Percentiles rank a stretch among this genome's conserved stretches.
Conservation (phyloP, 2,113 vertebrate genomes). For the Condylura cristata region DNA sequence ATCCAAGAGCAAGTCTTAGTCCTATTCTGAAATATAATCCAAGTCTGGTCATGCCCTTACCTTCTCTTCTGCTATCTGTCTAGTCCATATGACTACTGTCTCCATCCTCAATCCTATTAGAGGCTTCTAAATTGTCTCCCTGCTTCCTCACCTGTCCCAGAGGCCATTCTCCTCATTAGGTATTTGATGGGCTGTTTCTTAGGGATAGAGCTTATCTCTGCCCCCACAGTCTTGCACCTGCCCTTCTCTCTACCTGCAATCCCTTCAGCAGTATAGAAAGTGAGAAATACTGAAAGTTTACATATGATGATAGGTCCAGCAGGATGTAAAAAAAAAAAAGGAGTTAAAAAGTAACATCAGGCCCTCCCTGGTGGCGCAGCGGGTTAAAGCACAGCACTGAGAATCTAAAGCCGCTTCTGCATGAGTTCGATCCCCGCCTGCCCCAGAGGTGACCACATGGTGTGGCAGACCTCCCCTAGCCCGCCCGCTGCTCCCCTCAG, state of each 20-base stretch:
- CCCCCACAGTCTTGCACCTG: not conserved
- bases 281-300: not conserved
- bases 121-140: not conserved
- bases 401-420: no score
- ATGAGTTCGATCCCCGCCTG: no score
- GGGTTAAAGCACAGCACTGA: no score
- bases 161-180: not conserved
- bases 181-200: not conserved
- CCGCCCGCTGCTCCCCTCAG: no score
- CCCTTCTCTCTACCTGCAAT: not conserved
- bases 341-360: not conserved
- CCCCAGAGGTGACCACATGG: no score
- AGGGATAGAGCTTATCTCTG: not conserved
- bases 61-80: not conserved
- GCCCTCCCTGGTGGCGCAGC: no score
- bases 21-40: not conserved
- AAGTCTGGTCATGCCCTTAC: not conserved
- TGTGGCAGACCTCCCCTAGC: no score
- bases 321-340: not conserved
- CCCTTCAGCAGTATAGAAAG: not conserved
- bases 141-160: not conserved
- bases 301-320: not conserved
- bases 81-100: not conserved
- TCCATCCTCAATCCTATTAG: not conserved
- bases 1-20: not conserved